Percentiles rank a stretch among this genome's conserved stretches.
These are phyloP conservation scores for Phrixothrix hirtus DNA, from an alignment of 2,888 invertebrate genomes.

Conservation along the genomic window DNA sequence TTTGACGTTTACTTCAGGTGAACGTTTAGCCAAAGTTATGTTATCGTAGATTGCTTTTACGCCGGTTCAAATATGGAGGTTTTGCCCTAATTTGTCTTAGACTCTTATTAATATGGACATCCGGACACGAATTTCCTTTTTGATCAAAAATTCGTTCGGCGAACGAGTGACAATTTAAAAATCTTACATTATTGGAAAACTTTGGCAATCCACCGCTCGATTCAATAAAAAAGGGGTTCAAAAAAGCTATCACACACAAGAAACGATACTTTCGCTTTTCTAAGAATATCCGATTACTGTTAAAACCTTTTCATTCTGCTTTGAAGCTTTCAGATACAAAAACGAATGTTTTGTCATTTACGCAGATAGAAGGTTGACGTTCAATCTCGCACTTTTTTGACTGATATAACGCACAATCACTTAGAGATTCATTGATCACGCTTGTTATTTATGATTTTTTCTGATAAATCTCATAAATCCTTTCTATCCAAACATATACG, in stretches of 20 bases:
- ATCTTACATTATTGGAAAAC: background rate
- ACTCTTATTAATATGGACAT: too few species aligned
- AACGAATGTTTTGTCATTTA: background rate
- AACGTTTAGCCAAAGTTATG: slow-evolving; percentile 9
- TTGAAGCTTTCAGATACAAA: slow-evolving; percentile 1
- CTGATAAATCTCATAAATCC: too few species aligned
- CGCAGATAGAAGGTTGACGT: background rate
- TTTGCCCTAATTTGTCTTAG: slow-evolving; percentile 2
- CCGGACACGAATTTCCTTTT: background rate
- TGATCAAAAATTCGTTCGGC: background rate
- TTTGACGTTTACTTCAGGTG: slow-evolving; percentile 1
- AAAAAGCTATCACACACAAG: slow-evolving; percentile 11
- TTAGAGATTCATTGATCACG: too few species aligned
- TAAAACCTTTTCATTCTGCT: slow-evolving; percentile 14
- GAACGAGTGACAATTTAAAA: background rate
- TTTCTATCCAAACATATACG: too few species aligned
- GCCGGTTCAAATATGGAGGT: slow-evolving; percentile 5
- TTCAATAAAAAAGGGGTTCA: slow-evolving; percentile 15
- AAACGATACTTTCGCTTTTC: slow-evolving; percentile 17
- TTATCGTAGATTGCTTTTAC: slow-evolving; percentile 11
- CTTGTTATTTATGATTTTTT: too few species aligned
- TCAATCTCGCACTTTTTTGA: too few species aligned
- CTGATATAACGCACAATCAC: too few species aligned
- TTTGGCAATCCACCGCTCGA: background rate
- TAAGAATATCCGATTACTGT: slow-evolving; percentile 24